Percentiles rank a stretch among this genome's conserved stretches.
Evolutionary conservation across 2,888 invertebrate genomes (phyloP).

Genomic region (Acanthopleura granulata): DNA sequence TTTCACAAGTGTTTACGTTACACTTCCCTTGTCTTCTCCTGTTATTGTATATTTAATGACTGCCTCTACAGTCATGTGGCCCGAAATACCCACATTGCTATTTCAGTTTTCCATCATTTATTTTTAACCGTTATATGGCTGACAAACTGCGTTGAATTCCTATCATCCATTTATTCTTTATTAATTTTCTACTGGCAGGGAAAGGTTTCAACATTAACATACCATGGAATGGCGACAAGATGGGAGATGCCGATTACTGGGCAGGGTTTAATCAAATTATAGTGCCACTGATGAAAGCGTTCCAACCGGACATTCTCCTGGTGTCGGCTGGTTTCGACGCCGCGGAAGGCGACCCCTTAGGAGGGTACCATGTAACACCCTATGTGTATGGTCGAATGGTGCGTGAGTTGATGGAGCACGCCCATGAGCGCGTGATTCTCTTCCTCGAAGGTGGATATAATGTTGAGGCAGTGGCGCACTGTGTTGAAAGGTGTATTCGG

Average conservation of each 20-base stretch:
- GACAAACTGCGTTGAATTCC: too few species aligned
- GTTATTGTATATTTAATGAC: too few species aligned
- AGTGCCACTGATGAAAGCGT: slow-evolving; percentile 91
- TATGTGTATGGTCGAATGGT: neutral
- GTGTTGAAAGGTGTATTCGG: neutral
- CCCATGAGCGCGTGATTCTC: neutral
- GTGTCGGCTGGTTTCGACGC: slow-evolving; percentile 69
- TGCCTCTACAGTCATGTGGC: too few species aligned
- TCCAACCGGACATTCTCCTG: slow-evolving; percentile 73
- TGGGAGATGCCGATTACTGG: slow-evolving; percentile 91
- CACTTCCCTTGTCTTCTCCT: too few species aligned
- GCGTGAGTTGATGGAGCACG: neutral
- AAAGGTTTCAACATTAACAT: slow-evolving; percentile 86
- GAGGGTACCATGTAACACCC: neutral
- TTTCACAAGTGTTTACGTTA: too few species aligned
- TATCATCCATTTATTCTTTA: too few species aligned
- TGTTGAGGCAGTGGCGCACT: neutral
- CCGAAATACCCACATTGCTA: too few species aligned
- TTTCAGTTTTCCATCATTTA: too few species aligned
- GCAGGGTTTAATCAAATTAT: slow-evolving; percentile 84
- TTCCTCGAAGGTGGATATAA: slow-evolving; percentile 10
- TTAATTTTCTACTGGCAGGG: neutral
- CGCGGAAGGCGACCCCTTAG: slow-evolving; percentile 66
- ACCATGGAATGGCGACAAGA: slow-evolving; percentile 72
- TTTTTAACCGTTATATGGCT: too few species aligned